Conservation (phyloP, 2,888 invertebrate species). For the Rhabditoides inermis region DNA sequence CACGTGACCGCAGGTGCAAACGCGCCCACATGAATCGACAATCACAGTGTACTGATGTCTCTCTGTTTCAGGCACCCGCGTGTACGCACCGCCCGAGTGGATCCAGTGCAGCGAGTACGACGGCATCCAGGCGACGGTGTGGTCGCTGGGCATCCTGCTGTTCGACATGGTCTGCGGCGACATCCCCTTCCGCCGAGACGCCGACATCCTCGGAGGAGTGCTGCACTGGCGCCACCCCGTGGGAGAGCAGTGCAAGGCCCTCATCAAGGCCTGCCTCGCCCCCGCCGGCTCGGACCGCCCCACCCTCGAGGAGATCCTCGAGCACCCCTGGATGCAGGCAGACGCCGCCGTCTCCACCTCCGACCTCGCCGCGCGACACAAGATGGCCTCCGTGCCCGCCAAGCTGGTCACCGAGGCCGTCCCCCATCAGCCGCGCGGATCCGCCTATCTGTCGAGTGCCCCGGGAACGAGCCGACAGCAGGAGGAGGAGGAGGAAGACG, state of each 20-base stretch:
- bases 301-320: slow-evolving; percentile 9
- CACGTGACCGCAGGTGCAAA: not conserved
- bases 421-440: not conserved
- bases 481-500: not conserved
- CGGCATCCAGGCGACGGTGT: slow-evolving; percentile 61
- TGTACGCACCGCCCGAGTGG: slow-evolving; percentile 65
- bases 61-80: slow-evolving; percentile 59
- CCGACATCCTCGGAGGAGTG: slow-evolving; percentile 35
- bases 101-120: slow-evolving; percentile 59
- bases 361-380: slow-evolving; percentile 5
- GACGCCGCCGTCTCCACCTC: not conserved
- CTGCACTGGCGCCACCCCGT: slow-evolving; percentile 47
- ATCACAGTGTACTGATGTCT: not conserved
- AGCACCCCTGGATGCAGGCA: slow-evolving; percentile 11
- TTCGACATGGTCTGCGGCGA: slow-evolving; percentile 64
- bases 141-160: slow-evolving; percentile 63
- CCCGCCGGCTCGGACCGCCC: slow-evolving; percentile 3
- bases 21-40: not conserved
- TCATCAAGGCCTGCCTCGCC: slow-evolving; percentile 11
- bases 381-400: slow-evolving; percentile 10
- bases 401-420: not conserved
- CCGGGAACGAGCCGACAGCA: not conserved
- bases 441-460: not conserved
- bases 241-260: slow-evolving; percentile 33
- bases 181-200: slow-evolving; percentile 62